Evolutionary conservation across 2,797 vertebrate species (phyloP), one percentile per base, ranked within the genome.

Genomic region (Enteromius argenteus): DNA sequence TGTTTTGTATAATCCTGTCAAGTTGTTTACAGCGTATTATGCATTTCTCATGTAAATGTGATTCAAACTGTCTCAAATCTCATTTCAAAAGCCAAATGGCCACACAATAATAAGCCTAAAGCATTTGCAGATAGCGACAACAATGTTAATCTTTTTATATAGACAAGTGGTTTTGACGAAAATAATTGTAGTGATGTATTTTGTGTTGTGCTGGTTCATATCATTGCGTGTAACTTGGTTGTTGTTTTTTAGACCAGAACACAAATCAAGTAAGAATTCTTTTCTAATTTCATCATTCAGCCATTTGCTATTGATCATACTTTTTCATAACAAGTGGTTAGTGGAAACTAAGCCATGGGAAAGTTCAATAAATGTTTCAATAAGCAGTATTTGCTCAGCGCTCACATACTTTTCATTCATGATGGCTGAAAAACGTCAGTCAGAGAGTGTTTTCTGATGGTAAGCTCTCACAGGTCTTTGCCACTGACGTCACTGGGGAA

Each of bases 401-500:
- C 42, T 73, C 27, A 0, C 53, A 46, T 73, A 51, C 42, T 73
- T 19, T 64, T 49, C 4, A 15, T 49, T 76, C 19, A 62, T 1
- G 35, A 17, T 44, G 49, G n/a, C n/a, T 66, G n/a, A 39, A 53
- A 76, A 67, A 37, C 15, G 27, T 62, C 80, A 73, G 42, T 64
- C 19, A 39, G 30, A 23, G 60, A 35, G 21, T 75, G 35, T 83
- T 76, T 76, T 56, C 49, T 78, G 37, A 58, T 77, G 51, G 35
- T n/a, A 60, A 58, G 37, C 74, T 60, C 82, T 84, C 66, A 60
- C 82, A 78, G 19, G 49, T 84, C 82, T 51, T 56, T 78, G 75
- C 75, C 75, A 79, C 74, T 78, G 74, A 84, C 75, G 82, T 84
- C 82, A 84, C 44, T 19, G 39, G 42, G 74, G 51, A 79, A 84